A percentile compares a stretch with the other conserved stretches of the same genome.
Evolutionary conservation across 2,113 vertebrate species (phyloP).

Genomic region (Chamaetylas fuelleborni): DNA sequence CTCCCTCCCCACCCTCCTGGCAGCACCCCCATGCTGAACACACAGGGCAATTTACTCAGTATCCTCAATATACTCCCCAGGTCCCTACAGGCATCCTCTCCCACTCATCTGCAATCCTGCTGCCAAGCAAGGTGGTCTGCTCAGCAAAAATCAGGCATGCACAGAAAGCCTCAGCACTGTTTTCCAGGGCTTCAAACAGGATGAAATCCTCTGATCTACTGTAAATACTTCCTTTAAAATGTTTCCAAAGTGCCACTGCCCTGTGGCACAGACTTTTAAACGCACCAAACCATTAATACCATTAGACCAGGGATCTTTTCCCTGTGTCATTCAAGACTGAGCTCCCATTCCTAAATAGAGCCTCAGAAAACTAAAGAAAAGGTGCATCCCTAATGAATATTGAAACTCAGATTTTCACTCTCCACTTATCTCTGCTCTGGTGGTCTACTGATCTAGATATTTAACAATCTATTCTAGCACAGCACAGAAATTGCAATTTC

Average conservation of each 20-base stretch:
- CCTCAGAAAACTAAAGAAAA: background rate
- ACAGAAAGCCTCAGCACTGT: background rate
- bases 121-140: background rate
- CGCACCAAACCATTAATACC: background rate
- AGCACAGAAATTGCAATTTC: background rate
- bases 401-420: background rate
- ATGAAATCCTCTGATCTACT: background rate
- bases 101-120: background rate
- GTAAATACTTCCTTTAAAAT: background rate
- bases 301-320: background rate
- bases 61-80: fast-evolving
- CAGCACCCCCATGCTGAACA: background rate
- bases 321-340: background rate
- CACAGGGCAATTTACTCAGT: background rate
- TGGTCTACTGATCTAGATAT: background rate
- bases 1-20: background rate
- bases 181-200: background rate
- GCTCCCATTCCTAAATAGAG: background rate
- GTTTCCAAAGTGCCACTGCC: background rate
- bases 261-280: background rate
- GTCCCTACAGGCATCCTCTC: background rate
- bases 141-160: background rate
- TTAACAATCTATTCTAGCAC: background rate
- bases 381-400: background rate
- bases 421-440: background rate